Conservation (phyloP, 2,113 vertebrate species). For the Clupea harengus region DNA sequence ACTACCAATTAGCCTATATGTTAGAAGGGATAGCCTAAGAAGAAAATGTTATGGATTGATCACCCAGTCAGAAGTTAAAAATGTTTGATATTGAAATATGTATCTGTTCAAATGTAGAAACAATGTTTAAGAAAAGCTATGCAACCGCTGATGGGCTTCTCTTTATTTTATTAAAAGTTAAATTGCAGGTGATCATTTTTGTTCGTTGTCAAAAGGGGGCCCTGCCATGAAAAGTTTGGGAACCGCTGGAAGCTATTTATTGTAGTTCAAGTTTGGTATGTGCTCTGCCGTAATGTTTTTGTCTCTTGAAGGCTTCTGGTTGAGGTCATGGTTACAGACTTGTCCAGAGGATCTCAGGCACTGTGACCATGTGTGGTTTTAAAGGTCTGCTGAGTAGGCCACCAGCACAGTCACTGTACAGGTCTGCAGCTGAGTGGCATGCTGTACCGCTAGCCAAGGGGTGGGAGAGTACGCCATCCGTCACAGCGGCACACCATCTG, state of each 20-base stretch:
- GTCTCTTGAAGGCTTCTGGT: neutral
- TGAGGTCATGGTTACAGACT: neutral
- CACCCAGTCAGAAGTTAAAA: no score
- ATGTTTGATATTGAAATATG: no score
- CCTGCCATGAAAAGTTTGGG: no score
- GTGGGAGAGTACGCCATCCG: neutral
- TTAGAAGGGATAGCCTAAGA: no score
- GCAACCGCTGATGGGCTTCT: no score
- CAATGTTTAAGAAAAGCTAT: no score
- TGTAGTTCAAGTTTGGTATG: neutral
- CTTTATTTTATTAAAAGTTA: no score
- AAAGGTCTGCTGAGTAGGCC: neutral
- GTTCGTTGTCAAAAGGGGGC: no score
- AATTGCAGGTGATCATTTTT: no score
- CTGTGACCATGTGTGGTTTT: neutral
- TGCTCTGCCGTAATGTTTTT: neutral
- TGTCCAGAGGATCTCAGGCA: neutral
- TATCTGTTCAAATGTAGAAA: no score
- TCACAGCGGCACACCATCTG: conserved; percentile 73
- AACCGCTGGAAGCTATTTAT: neutral
- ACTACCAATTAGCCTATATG: no score
- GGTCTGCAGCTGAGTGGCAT: neutral
- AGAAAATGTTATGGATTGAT: no score
- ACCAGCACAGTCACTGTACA: neutral
- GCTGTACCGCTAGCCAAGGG: neutral